Base-by-base conservation (phyloP, 2,888 invertebrate species). In the Latheticus oryzae region DNA sequence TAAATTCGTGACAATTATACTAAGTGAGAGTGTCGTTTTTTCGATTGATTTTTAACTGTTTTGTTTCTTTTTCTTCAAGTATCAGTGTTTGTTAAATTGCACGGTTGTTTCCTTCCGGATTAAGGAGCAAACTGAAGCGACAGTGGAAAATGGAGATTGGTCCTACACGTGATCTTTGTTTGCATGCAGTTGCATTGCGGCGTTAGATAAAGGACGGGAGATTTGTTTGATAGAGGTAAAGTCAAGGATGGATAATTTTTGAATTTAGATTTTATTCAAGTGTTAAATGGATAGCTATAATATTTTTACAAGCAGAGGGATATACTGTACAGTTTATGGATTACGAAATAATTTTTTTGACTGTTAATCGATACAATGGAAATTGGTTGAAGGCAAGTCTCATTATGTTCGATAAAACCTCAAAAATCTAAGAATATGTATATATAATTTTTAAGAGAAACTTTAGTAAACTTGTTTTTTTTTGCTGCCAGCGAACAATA, bases 91-190 rank as follows among this genome's bases (percentile, higher is more conserved):
- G 8, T 8, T 28, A 28, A 28, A 11, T 28, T 28, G 28, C 5
- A 11, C 11, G 11, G 11, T 47, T 33, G 47, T 42, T 42, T 8
- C 7, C 42, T 24, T 24, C 7, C 5, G 47, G 33, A 35, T 47
- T 33, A 24, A 47, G 11, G 33, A 33, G 33, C 37, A 35, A 50
- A 38, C 37, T 50, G 26, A 35, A 28, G 38, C 26, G 50, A 50
- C 50, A 38, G 28, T 38, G 48, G 33, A 35, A 48, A 48, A 32
- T 32, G 12, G 47, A 21, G 11, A 19, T 8, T 33, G 24, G 30
- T 35, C 23, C 7, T 7, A 9, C 38, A 30, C 37, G 37, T 38
- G 28, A 50, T 50, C 30, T 38, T 50, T 28, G 38, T 50, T 38
- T 38, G 35, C 33, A 33, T 47, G 47, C 35, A 47, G 23, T 35